Percentiles rank a stretch among this genome's conserved stretches.
phyloP scores from a whole-genome alignment of 2,888 invertebrate species.

The Caenorhabditis japonica region DNA sequence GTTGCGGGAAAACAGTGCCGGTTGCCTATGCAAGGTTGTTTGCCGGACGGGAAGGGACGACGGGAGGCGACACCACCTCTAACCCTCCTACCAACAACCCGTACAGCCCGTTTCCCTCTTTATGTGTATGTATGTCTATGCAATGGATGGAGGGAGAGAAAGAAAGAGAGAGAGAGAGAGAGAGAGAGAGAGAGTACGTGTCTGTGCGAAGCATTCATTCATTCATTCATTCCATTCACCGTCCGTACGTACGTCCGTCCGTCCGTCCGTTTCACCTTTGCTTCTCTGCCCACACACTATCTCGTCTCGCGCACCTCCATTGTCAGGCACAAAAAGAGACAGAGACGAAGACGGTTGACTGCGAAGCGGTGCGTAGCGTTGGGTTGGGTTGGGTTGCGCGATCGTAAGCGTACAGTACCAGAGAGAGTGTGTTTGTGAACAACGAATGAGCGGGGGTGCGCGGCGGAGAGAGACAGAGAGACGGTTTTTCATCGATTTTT shows the following conservation, averaged over 20 bases:
- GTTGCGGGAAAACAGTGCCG: conserved; percentile 17
- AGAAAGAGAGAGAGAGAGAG: conserved; percentile 8
- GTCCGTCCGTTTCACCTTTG: too few species aligned
- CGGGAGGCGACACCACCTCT: not conserved
- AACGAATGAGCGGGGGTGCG: conserved; percentile 23
- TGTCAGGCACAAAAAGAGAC: not conserved
- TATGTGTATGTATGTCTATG: not conserved
- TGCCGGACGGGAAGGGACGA: not conserved
- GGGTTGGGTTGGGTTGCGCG: conserved; percentile 4
- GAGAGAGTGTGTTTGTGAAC: conserved; percentile 18
- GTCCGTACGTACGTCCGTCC: too few species aligned
- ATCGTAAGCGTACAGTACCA: conserved; percentile 40
- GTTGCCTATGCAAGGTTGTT: conserved; percentile 2
- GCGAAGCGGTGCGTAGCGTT: not conserved
- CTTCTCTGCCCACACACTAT: too few species aligned
- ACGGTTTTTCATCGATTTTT: too few species aligned
- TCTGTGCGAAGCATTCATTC: too few species aligned
- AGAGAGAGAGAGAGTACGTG: too few species aligned
- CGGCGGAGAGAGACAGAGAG: conserved; percentile 6
- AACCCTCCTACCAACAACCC: not conserved
- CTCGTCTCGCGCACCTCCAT: not conserved
- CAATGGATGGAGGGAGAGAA: conserved; percentile 2
- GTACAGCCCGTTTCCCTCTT: not conserved
- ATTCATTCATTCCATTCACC: too few species aligned
- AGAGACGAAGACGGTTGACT: not conserved